Evolutionary conservation across 2,113 vertebrate species (phyloP).

Genomic region (Cyphomyrus discorhynchus): DNA sequence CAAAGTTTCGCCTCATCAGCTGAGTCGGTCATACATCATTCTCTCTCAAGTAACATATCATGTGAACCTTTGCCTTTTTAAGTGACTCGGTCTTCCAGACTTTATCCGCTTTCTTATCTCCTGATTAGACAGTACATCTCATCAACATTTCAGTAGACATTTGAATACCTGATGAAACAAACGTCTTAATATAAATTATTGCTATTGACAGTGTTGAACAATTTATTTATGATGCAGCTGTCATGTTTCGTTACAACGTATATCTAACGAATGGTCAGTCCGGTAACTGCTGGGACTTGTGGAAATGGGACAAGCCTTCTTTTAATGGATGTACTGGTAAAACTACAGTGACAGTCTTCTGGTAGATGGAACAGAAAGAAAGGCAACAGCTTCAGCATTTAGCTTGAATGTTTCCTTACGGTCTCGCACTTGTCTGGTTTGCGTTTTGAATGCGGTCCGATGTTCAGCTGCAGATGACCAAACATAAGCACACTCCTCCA

Average conservation of each 20-base stretch:
- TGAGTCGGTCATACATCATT: background rate
- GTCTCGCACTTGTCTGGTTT: background rate
- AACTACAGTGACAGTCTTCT: background rate
- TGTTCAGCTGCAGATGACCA: background rate
- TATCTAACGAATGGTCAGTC: background rate
- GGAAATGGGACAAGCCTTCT: constrained; percentile 14
- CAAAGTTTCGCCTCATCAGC: constrained; percentile 14
- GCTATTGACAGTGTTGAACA: background rate
- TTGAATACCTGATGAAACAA: background rate
- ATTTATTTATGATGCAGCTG: constrained; percentile 15
- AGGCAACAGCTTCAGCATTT: background rate
- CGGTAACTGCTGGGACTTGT: background rate
- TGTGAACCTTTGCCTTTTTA: background rate
- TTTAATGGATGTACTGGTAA: background rate
- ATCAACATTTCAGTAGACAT: background rate
- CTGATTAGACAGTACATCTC: background rate
- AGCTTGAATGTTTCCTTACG: background rate
- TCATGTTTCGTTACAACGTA: constrained; percentile 23
- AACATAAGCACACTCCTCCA: constrained; percentile 7
- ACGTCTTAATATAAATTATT: background rate
- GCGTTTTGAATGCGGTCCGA: background rate
- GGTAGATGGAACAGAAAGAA: background rate
- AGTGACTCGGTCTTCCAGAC: constrained; percentile 5
- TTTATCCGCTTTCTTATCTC: background rate
- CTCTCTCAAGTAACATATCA: background rate